phyloP scores from a whole-genome alignment of 1,140 invertebrate genomes.

The Tribolium castaneum region DNA sequence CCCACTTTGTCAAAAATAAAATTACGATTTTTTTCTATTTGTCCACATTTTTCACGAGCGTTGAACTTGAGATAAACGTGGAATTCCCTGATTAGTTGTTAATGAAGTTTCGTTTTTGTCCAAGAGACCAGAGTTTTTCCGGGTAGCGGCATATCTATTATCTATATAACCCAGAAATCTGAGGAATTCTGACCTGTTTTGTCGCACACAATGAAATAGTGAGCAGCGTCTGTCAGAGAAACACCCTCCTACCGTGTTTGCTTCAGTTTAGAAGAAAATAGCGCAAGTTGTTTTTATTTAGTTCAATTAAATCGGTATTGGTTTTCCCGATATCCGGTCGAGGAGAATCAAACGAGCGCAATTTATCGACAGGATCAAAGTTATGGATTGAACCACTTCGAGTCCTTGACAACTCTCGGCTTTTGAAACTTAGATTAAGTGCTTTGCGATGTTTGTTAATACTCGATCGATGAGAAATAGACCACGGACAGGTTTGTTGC shows the following conservation, averaged over 20 bases:
- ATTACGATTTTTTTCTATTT: background rate
- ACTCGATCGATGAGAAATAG: constrained; percentile 20
- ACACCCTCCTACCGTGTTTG: background rate
- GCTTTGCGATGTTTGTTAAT: constrained; percentile 35
- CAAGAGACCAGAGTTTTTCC: too few species aligned
- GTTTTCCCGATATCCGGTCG: constrained; percentile 8
- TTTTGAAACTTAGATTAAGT: constrained; percentile 36
- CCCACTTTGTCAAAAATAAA: constrained; percentile 1
- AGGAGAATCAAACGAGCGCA: constrained; percentile 13
- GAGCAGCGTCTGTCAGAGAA: background rate
- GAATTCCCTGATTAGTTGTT: constrained; percentile 14
- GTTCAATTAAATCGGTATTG: constrained; percentile 9
- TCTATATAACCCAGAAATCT: background rate
- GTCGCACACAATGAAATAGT: background rate
- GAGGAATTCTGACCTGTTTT: background rate
- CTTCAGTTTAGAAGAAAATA: background rate
- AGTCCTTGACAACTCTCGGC: constrained; percentile 40
- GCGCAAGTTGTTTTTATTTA: background rate
- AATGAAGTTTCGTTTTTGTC: background rate
- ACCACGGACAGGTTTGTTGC: constrained; percentile 3
- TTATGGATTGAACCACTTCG: constrained; percentile 41
- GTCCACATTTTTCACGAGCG: background rate
- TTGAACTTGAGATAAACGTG: constrained; percentile 20
- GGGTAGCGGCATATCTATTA: background rate
- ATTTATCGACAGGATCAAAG: constrained; percentile 39